These are phyloP conservation scores for Leuctra nigra DNA, from an alignment of 2,888 invertebrate species.

Conservation along the genomic window DNA sequence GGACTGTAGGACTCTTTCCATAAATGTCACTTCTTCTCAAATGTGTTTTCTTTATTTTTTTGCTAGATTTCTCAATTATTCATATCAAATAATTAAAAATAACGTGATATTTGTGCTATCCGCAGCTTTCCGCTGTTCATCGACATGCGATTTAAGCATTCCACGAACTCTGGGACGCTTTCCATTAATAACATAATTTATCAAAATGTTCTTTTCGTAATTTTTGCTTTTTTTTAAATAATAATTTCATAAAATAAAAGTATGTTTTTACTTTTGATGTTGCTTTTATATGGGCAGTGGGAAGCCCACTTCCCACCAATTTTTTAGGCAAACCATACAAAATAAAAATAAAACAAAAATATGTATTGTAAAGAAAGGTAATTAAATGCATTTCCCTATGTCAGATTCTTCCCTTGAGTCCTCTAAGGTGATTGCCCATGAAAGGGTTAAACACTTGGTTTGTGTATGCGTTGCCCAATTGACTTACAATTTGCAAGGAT, in stretches of 20 bases:
- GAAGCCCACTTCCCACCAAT: neutral
- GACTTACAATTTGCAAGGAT: no score
- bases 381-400: neutral
- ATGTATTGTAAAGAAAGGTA: neutral
- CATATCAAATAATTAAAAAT: no score
- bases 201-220: no score
- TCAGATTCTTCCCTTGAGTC: neutral
- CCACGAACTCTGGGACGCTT: neutral
- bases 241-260: neutral
- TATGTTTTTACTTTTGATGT: no score
- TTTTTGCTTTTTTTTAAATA: no score
- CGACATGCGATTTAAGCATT: no score
- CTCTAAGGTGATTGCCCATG: neutral
- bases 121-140: no score
- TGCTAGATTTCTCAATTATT: no score
- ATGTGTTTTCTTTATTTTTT: neutral
- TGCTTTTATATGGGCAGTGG: neutral
- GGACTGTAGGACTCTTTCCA: neutral
- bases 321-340: neutral
- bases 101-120: no score
- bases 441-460: neutral
- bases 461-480: no score
- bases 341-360: neutral
- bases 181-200: neutral
- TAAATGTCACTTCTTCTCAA: neutral